These are phyloP conservation scores for Epinephelus lanceolatus DNA, from an alignment of 2,113 vertebrate species.

Conservation along the genomic window DNA sequence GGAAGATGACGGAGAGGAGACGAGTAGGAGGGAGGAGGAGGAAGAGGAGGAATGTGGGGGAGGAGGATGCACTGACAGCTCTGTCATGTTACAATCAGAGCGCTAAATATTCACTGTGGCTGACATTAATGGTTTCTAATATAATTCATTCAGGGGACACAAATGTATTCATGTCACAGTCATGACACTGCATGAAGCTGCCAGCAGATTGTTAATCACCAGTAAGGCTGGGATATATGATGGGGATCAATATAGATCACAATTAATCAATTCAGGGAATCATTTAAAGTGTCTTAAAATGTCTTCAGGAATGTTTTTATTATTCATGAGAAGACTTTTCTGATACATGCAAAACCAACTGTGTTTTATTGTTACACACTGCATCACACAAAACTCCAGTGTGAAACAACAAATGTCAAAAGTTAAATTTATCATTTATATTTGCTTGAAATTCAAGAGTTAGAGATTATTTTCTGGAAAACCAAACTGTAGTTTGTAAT, in stretches of 20 bases:
- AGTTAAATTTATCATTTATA: no score
- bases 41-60: constrained; percentile 49
- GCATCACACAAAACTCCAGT: not conserved
- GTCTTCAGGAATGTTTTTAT: not conserved
- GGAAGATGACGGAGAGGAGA: constrained; percentile 39
- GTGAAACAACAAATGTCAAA: no score
- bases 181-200: not conserved
- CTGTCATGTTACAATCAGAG: constrained; percentile 52
- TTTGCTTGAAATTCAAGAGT: no score
- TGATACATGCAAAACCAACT: not conserved
- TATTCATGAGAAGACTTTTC: not conserved
- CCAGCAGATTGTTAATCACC: not conserved
- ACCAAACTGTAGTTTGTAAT: no score
- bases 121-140: constrained; percentile 28
- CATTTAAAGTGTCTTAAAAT: not conserved
- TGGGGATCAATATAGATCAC: not conserved
- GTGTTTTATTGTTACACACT: not conserved
- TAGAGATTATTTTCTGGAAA: no score
- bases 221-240: not conserved
- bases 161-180: constrained; percentile 17
- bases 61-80: constrained; percentile 42
- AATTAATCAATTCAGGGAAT: not conserved
- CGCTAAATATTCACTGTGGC: constrained; percentile 33
- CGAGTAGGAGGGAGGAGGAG: constrained; percentile 13
- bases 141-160: constrained; percentile 25